Evolutionary conservation across 2,797 vertebrate genomes (phyloP), one percentile per base, ranked within the genome.

Genomic region (Nothura maculosa): DNA sequence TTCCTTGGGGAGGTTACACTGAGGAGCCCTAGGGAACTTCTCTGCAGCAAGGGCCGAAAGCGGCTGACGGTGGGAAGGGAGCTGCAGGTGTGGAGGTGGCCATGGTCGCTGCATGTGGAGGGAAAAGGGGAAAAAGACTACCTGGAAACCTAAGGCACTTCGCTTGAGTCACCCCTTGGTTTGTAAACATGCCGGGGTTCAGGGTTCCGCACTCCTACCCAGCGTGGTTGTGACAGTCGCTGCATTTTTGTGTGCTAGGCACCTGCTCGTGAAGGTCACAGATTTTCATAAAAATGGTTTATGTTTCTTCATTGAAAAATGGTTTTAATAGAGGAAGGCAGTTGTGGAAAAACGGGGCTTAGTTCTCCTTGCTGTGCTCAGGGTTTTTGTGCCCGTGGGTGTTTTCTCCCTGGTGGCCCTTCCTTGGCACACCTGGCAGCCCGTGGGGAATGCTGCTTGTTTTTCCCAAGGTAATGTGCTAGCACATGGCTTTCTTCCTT

Each of bases 221-320:
- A 79, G 42, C 47, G 73, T 70, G 62, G 73, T 77, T 84, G 72
- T 64, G 81, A 87, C 21, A 70, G 62, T 87, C 81, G 69, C 40
- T 58, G 34, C 60, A 2, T 77, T 93, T 93, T 88, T 86, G 42
- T 89, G 87, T 92, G 82, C 91, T 64, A 73, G 79, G 67, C 92
- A 79, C 43, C 47, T 87, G 63, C 1, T 0, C 2, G 0, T 25
- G 47, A 79, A 89, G 57, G 74, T 45, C 58, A 67, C 68, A 45
- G 50, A 81, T 34, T 77, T 95, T 67, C 62, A 61, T 81, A 63
- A 36, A 63, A 61, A 85, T 81, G 11, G 5, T 69, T 80, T 67
- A n/a, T n/a, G n/a, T n/a, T n/a, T n/a, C n/a, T n/a, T n/a, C n/a
- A n/a, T n/a, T n/a, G n/a, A n/a, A n/a, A 63, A 61, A 85, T 81